phyloP scores from a whole-genome alignment of 2,888 invertebrate species.

The Cantharis lateralis region DNA sequence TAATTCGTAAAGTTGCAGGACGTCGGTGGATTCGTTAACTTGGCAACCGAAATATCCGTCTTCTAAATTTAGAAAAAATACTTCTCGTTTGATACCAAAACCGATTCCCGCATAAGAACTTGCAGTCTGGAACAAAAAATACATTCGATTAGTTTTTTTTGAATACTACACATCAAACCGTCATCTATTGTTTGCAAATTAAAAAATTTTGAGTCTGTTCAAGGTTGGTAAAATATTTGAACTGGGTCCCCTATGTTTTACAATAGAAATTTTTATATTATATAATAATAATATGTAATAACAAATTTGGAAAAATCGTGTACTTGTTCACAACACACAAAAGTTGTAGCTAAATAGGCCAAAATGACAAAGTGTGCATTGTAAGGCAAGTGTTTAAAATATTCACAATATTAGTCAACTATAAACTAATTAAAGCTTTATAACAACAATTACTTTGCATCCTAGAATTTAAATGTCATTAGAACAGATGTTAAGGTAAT shows the following conservation, averaged over 20 bases:
- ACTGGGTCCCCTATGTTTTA: background rate
- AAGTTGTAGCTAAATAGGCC: background rate
- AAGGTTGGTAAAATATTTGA: background rate
- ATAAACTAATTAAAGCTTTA: background rate
- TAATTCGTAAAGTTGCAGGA: slow-evolving; percentile 92
- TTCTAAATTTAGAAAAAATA: slow-evolving; percentile 95
- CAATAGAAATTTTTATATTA: background rate
- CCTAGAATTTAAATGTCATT: background rate
- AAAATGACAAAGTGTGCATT: background rate
- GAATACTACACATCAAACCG: background rate
- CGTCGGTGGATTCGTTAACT: slow-evolving; percentile 94
- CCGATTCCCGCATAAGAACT: slow-evolving; percentile 81
- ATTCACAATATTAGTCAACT: background rate
- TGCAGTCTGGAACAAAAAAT: slow-evolving; percentile 66
- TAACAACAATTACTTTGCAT: background rate
- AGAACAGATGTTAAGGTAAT: background rate
- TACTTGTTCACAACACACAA: background rate
- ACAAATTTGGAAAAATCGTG: background rate
- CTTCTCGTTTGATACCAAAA: slow-evolving; percentile 85
- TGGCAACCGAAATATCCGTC: slow-evolving; percentile 98
- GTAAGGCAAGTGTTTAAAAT: background rate
- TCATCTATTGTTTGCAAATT: background rate
- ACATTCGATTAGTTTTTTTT: slow-evolving; percentile 24
- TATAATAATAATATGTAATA: background rate
- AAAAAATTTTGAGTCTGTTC: background rate